Percentiles rank a stretch among this genome's conserved stretches.
These are phyloP conservation scores for Barnardius zonarius DNA, from an alignment of 2,113 vertebrate genomes.

Conservation along the genomic window DNA sequence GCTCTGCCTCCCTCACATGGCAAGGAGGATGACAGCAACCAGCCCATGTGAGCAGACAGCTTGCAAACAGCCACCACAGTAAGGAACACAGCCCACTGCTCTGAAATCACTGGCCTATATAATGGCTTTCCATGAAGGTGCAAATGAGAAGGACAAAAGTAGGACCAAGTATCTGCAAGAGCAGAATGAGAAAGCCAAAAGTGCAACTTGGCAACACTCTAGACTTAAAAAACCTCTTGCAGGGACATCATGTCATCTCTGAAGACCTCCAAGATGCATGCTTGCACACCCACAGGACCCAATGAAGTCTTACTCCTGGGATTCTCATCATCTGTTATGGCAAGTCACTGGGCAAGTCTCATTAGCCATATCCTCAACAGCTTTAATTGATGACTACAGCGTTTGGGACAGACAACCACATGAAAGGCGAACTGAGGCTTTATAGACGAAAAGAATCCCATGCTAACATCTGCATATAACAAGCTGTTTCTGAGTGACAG, in stretches of 20 bases:
- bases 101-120: not conserved
- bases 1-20: not conserved
- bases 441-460: not conserved
- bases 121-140: not conserved
- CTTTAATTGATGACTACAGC: not conserved
- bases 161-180: not conserved
- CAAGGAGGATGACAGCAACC: not conserved
- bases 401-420: not conserved
- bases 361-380: not conserved
- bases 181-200: not conserved
- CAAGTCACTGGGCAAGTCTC: not conserved
- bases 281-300: accelerated
- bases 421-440: not conserved
- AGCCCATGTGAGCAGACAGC: not conserved
- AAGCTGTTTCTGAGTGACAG: constrained; percentile 37
- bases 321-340: not conserved
- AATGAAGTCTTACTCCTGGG: accelerated
- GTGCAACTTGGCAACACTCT: not conserved
- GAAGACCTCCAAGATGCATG: not conserved
- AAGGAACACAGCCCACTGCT: not conserved
- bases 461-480: not conserved
- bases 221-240: not conserved
- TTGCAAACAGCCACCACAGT: not conserved
- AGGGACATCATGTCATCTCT: not conserved
- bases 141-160: not conserved